Conservation (phyloP, 2,888 invertebrate genomes). For the Leptinotarsa haldemani region DNA sequence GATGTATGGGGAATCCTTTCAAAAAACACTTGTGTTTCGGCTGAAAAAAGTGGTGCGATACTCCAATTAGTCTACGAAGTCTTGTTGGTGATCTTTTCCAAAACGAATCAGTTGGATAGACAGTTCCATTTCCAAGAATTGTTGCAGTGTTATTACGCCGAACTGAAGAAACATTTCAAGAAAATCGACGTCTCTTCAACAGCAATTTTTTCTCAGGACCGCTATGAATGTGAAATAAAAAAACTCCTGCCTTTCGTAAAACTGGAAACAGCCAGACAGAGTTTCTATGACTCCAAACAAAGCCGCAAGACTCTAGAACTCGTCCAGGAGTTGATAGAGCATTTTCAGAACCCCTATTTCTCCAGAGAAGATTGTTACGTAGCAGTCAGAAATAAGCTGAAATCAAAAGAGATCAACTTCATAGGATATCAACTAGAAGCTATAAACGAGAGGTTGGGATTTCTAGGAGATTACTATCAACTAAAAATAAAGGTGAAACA, state of each 20-base stretch:
- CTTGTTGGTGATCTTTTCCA: constrained; percentile 34
- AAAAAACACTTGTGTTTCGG: neutral
- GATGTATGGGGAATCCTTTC: neutral
- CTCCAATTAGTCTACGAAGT: constrained; percentile 37
- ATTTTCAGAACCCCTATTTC: constrained; percentile 34
- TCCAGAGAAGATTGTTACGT: constrained; percentile 50
- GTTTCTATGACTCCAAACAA: neutral
- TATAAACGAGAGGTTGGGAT: constrained; percentile 50
- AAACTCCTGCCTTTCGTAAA: constrained; percentile 27
- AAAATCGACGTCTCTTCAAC: constrained; percentile 14
- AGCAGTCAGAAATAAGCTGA: constrained; percentile 47
- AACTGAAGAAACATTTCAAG: constrained; percentile 24
- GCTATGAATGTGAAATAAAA: constrained; percentile 29
- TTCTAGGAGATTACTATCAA: constrained; percentile 54
- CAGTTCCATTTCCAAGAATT: constrained; percentile 38
- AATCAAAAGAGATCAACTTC: constrained; percentile 43
- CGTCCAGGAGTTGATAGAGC: constrained; percentile 27
- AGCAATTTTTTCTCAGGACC: constrained; percentile 17
- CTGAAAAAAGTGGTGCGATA: neutral
- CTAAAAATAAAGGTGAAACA: constrained; percentile 31
- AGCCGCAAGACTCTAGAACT: neutral
- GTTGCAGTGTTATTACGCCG: constrained; percentile 35
- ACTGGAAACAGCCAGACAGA: constrained; percentile 22
- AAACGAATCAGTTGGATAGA: constrained; percentile 37
- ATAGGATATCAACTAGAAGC: constrained; percentile 40